Base-by-base conservation (phyloP, 2,888 invertebrate species). In the Ypsolopha sequella region DNA sequence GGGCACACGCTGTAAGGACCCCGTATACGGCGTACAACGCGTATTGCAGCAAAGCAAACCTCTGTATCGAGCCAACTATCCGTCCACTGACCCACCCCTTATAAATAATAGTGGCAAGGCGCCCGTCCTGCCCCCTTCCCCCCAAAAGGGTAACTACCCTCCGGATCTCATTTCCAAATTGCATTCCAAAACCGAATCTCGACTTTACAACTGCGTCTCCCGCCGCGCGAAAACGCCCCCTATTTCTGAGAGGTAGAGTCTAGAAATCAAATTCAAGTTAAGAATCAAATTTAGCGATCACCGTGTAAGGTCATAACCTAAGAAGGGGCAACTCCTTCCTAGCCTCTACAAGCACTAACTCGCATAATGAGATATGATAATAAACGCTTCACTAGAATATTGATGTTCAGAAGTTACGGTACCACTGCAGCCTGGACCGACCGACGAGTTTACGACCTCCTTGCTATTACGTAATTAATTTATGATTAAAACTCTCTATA, bases 351-450 rank as follows among this genome's bases (percentile, higher is more conserved):
- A 81, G 81, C 81, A 81, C 85, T 86, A 86, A 86, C 85, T 86
- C 75, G 82, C 80, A 86, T 86, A 86, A 86, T 86, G 86, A 86
- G 85, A 86, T 86, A 86, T 85, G 86, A 85, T 86, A 86, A 86
- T 85, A 86, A 85, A 85, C 76, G 84, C 76, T 76, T 69, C 72
- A 68, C 70, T 76, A 76, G 85, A 86, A 86, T 85, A 86, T 86
- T 86, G 85, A 86, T 85, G 84, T 70, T 70, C 72, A 68, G 76
- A 85, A 51, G 80, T 82, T 81, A 74, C 74, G 73, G 76, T 77
- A 82, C 82, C 80, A 80, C 72, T 80, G 47, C 41, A 24, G 6
- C 48, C 41, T 41, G 48, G 39, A 36, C 46, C 66, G 67, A 66
- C 69, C 65, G 75, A 43, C 11, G 14, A 36, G 74, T 77, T 78